Base-by-base conservation (phyloP, 1,140 invertebrate species). In the Lepidurus couesii region DNA sequence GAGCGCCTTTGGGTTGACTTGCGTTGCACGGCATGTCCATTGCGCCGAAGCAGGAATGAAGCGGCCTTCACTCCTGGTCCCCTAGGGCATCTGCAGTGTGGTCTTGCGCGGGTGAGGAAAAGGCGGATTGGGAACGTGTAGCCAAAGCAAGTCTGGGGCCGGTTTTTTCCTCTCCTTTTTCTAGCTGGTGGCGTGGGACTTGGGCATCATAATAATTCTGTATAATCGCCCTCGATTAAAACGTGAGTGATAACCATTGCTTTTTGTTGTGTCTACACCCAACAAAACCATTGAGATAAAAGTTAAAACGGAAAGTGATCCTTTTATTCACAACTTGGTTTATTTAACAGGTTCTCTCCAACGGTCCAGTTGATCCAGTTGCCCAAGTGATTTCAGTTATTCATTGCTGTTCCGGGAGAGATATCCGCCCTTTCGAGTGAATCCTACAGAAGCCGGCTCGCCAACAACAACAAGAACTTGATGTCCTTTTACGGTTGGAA, bases 301-400 rank as follows among this genome's bases (percentile, higher is more conserved):
- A 4, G 34, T 34, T 34, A 34, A 34, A 34, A 34, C 34, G 34
- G 34, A 34, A 34, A 34, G 34, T 34, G 34, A 34, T 34, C 34
- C 34, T 34, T 34, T 34, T 34, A 34, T 34, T 34, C 34, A 34
- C 34, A 34, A 34, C 34, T 34, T 65, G 53, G 21, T 16, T 65
- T 65, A 9, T 65, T 65, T 65, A 65, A n/a, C 21, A 65, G 53
- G 53, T 65, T 65, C 34, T 34, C 34, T 4, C 34, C 4, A 34
- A 34, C 34, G 34, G 34, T 34, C 34, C 34, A 34, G 26, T 34
- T 26, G 26, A 26, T n/a, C 9, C 13, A n/a, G 47, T 65, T 65
- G 53, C 21, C 53, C 53, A n/a, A 65, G 53, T 65, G 53, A 65
- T 65, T 65, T 65, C 53, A n/a, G 53, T 65, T 65, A 65, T 7